phyloP scores from a whole-genome alignment of 2,888 invertebrate species.

The Theodoxus fluviatilis region DNA sequence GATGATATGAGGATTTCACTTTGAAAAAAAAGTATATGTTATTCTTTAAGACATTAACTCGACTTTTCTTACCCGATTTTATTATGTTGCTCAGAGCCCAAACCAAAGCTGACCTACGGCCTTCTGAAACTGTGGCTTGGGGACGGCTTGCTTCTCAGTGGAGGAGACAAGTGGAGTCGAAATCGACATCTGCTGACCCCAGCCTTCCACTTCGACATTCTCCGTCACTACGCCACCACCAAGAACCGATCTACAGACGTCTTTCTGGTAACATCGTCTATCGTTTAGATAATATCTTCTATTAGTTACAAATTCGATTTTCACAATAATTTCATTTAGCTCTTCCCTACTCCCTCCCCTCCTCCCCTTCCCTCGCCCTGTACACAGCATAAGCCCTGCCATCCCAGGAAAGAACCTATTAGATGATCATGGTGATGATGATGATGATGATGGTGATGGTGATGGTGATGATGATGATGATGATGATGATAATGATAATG shows the following conservation, averaged over 20 bases:
- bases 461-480: neutral
- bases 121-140: conserved; percentile 45
- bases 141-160: conserved; percentile 47
- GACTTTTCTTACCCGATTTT: conserved; percentile 26
- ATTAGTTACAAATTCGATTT: neutral
- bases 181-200: conserved; percentile 51
- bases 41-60: neutral
- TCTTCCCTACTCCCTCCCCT: too few relatives aligned
- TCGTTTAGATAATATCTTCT: neutral
- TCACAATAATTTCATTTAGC: too few relatives aligned
- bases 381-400: too few relatives aligned
- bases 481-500: neutral
- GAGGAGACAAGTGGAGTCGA: conserved; percentile 47
- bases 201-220: conserved; percentile 54
- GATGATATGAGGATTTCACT: too few relatives aligned
- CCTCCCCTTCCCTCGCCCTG: too few relatives aligned
- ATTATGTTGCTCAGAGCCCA: conserved; percentile 38
- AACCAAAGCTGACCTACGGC: conserved; percentile 37
- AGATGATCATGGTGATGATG: neutral
- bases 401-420: neutral
- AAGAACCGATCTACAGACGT: conserved; percentile 45
- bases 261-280: conserved; percentile 23
- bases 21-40: neutral
- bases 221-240: conserved; percentile 42
- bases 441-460: neutral